phyloP scores from a whole-genome alignment of 2,113 vertebrate genomes.

The Suncus etruscus region DNA sequence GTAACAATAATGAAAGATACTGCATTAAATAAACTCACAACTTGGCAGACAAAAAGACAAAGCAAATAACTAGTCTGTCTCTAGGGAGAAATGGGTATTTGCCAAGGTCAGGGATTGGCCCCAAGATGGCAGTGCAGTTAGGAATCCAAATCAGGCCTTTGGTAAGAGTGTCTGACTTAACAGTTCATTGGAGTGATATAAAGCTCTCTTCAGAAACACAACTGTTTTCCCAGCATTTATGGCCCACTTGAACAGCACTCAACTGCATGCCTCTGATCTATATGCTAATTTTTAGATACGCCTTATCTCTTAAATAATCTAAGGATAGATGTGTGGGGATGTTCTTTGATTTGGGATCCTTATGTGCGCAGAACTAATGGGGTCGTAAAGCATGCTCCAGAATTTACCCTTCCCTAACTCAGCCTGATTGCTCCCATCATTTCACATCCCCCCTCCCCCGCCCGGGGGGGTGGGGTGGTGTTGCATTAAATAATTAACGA shows the following conservation, averaged over 20 bases:
- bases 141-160: neutral
- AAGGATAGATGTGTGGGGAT: neutral
- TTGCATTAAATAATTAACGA: no score
- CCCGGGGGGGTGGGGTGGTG: no score
- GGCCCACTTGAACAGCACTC: neutral
- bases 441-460: neutral
- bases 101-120: neutral
- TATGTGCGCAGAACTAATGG: neutral
- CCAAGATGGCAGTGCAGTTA: neutral
- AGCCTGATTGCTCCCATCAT: neutral
- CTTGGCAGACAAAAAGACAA: no score
- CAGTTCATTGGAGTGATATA: neutral
- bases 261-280: neutral
- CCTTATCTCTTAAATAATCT: slow-evolving; percentile 54
- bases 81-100: neutral
- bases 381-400: neutral
- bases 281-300: slow-evolving; percentile 32
- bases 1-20: no score
- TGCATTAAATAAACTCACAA: no score
- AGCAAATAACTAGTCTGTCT: no score
- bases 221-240: neutral
- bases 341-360: slow-evolving; percentile 34
- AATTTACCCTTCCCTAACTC: neutral
- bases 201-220: slow-evolving; percentile 30
- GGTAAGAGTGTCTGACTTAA: neutral